Evolutionary conservation across 1,140 invertebrate species (phyloP).

Genomic region (Gryon sp.): DNA sequence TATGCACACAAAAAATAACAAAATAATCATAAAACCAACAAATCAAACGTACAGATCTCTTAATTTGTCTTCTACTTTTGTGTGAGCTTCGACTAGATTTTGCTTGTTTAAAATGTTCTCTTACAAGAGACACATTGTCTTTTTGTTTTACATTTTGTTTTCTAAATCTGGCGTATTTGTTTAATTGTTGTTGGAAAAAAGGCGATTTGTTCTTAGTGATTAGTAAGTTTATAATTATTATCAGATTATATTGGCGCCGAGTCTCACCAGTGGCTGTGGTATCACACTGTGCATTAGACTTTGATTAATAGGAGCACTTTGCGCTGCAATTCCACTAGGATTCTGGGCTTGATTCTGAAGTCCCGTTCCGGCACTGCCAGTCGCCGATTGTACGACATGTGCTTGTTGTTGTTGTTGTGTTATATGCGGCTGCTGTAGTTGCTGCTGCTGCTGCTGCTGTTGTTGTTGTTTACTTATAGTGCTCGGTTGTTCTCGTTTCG

Average conservation of each 20-base stretch:
- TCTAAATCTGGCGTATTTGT: too few species aligned
- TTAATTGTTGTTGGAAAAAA: too few species aligned
- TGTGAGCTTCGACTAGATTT: too few species aligned
- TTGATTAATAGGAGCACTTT: constrained; percentile 75
- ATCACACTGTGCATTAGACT: constrained; percentile 77
- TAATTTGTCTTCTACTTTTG: too few species aligned
- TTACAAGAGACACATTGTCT: too few species aligned
- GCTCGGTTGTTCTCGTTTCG: constrained; percentile 69
- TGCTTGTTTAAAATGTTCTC: too few species aligned
- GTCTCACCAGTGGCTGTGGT: constrained; percentile 77
- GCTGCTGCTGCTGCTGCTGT: too few species aligned
- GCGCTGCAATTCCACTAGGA: constrained; percentile 73
- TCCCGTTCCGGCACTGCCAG: constrained; percentile 62
- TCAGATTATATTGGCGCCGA: constrained; percentile 40
- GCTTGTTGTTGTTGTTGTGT: constrained; percentile 56
- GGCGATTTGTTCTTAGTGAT: background rate
- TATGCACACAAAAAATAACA: too few species aligned
- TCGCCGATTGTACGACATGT: constrained; percentile 63
- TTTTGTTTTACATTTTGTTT: too few species aligned
- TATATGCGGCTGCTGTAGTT: constrained; percentile 44
- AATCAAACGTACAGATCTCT: too few species aligned
- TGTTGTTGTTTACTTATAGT: constrained; percentile 65
- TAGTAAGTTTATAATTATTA: constrained; percentile 6
- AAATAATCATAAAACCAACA: too few species aligned
- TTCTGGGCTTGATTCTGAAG: constrained; percentile 71